Base-by-base conservation (phyloP, 2,797 vertebrate genomes). In the Xenopus petersii region DNA sequence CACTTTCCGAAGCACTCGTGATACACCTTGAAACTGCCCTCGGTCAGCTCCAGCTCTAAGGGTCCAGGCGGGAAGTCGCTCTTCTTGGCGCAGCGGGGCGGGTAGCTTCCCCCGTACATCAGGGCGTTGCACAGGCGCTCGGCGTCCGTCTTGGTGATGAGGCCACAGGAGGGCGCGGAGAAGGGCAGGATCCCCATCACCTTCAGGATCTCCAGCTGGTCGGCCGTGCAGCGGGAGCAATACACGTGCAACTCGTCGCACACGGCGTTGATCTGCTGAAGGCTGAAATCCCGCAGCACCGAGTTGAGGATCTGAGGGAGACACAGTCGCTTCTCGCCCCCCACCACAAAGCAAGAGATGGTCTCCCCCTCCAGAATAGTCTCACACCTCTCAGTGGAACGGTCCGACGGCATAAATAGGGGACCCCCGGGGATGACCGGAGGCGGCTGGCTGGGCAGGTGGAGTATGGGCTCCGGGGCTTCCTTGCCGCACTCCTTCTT, bases 121-220 rank as follows among this genome's bases (percentile, higher is more conserved):
- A 98, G 91, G 82, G 97, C 97, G 79, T 98, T 98, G 88, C 96
- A 98, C 74, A 98, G 94, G 82, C 97, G 92, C 89, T 99, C 97
- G 2, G 97, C 94, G 88, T 99, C 97, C 80, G 97, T 99, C 88
- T 98, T 97, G 88, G 97, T 99, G 93, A 99, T 98, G 90, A 99
- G 96, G 81, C 97, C 97, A 87, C 97, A 99, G 83, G 97, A 98
- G 82, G 97, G 97, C 81, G 97, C 97, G 0, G 97, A 97, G 89
- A 99, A 98, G 81, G 97, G 97, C 90, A 98, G 90, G 87, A 99
- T 95, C 83, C 97, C 97, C 94, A 98, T 96, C 88, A 99, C 96
- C 92, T 98, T 98, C 79, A 99, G 95, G 92, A 98, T 98, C 90
- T 99, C 97, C 92, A 98, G 93, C 94, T 99, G 97, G 88, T 98